These are phyloP conservation scores for Ochropleura plecta DNA, from an alignment of 2,888 invertebrate species.

Conservation along the genomic window DNA sequence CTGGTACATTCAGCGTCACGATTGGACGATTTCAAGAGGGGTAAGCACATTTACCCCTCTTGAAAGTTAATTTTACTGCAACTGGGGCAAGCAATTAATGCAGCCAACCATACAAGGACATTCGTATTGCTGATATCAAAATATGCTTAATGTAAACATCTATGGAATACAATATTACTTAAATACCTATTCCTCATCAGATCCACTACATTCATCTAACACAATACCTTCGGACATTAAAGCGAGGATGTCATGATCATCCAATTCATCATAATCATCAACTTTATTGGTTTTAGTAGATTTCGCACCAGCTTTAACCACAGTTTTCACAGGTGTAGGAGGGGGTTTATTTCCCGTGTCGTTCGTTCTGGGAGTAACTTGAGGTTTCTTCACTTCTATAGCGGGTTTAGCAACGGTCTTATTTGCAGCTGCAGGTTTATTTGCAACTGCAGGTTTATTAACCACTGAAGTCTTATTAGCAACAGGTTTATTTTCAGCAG, in stretches of 20 bases:
- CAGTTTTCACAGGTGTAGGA: slow-evolving; percentile 12
- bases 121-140: background rate
- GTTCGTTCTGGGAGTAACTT: slow-evolving; percentile 17
- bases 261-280: slow-evolving; percentile 79
- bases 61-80: too few relatives aligned
- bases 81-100: too few relatives aligned
- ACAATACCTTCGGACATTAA: slow-evolving; percentile 83
- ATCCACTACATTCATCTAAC: slow-evolving; percentile 83
- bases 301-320: slow-evolving; percentile 7
- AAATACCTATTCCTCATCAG: slow-evolving; percentile 75
- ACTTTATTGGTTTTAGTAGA: slow-evolving; percentile 14
- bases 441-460: slow-evolving; percentile 2
- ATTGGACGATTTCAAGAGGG: too few relatives aligned
- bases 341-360: slow-evolving; percentile 14
- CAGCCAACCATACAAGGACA: background rate
- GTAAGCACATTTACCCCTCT: too few relatives aligned
- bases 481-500: slow-evolving; percentile 3
- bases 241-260: slow-evolving; percentile 82
- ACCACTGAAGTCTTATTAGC: background rate
- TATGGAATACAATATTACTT: background rate
- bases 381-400: slow-evolving; percentile 31
- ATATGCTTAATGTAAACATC: slow-evolving; percentile 16
- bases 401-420: slow-evolving; percentile 6
- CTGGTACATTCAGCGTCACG: background rate
- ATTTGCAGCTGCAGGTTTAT: slow-evolving; percentile 10